phyloP scores from a whole-genome alignment of 2,113 vertebrate species.

The Natator depressus region DNA sequence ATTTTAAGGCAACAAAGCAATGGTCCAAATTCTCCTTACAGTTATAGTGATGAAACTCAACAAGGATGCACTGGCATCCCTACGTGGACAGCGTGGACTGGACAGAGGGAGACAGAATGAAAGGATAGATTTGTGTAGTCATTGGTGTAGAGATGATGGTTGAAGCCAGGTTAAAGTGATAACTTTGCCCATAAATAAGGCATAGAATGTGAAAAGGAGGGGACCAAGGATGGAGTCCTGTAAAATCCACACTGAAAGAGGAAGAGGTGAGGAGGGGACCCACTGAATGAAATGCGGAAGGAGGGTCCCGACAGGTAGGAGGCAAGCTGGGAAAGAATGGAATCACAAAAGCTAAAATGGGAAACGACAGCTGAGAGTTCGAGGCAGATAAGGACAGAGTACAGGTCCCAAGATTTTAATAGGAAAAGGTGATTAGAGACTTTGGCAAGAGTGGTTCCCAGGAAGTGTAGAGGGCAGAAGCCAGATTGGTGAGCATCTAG shows the following conservation, averaged over 20 bases:
- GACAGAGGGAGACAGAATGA: neutral
- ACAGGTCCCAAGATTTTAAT: neutral
- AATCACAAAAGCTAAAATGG: neutral
- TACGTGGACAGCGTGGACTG: neutral
- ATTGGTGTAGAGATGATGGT: neutral
- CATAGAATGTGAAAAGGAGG: neutral
- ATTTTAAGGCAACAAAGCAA: neutral
- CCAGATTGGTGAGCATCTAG: neutral
- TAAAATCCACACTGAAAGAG: neutral
- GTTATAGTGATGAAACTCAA: neutral
- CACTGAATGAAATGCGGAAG: neutral
- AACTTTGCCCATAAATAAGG: neutral
- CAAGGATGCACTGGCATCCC: neutral
- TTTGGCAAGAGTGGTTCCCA: neutral
- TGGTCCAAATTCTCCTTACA: neutral
- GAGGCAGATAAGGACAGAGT: neutral
- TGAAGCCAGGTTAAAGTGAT: neutral
- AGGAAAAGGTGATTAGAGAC: neutral
- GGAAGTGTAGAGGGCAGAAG: neutral
- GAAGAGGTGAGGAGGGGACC: rapidly evolving
- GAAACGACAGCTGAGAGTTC: neutral
- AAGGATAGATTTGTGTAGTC: rapidly evolving
- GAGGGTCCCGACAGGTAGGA: neutral
- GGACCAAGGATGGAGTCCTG: neutral
- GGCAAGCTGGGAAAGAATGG: neutral